These are phyloP conservation scores for Agelaius phoeniceus DNA, from an alignment of 2,113 vertebrate genomes.

Conservation along the genomic window DNA sequence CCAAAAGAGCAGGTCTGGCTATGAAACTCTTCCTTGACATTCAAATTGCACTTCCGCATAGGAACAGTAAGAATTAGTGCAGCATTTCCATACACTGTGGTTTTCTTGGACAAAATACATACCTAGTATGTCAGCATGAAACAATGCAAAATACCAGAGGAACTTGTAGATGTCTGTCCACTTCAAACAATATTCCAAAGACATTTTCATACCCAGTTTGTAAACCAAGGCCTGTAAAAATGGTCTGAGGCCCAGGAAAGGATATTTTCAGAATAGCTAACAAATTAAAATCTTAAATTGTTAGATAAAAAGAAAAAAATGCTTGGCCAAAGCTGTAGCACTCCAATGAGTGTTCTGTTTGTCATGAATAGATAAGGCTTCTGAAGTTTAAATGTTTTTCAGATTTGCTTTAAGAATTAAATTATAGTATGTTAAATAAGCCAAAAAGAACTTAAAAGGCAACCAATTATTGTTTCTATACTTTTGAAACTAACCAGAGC, in stretches of 20 bases:
- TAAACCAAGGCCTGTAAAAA: neutral
- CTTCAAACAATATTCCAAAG: neutral
- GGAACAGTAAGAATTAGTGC: neutral
- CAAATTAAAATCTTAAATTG: slow-evolving; percentile 3
- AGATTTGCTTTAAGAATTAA: neutral
- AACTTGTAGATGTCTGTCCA: neutral
- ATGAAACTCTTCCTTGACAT: neutral
- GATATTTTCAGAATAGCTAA: neutral
- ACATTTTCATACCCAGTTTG: neutral
- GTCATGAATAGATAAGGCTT: neutral
- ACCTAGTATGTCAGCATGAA: neutral
- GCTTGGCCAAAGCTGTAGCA: neutral
- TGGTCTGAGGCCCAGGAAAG: neutral
- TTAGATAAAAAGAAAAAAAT: neutral
- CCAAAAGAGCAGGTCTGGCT: neutral
- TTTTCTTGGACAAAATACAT: neutral
- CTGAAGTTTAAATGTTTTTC: neutral
- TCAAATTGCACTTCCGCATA: neutral
- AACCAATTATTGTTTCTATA: neutral
- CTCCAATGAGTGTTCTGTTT: neutral
- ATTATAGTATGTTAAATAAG: neutral
- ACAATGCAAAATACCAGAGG: neutral
- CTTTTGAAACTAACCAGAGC: neutral
- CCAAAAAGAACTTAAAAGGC: neutral
- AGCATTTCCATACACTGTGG: neutral